Conservation (phyloP, 2,113 vertebrate genomes). For the Anhinga rufa region DNA sequence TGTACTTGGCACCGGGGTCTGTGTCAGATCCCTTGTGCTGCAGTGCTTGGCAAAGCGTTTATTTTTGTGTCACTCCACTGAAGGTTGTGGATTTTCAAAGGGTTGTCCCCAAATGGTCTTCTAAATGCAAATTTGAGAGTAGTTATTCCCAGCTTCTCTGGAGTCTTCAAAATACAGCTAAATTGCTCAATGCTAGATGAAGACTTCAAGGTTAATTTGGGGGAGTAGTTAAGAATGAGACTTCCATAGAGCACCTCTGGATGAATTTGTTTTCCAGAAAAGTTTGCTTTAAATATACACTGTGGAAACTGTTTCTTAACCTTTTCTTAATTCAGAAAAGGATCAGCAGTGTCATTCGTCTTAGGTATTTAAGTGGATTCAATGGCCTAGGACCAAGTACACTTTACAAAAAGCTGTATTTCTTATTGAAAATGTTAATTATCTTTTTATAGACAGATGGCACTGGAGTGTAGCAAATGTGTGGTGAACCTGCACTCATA, state of each 20-base stretch:
- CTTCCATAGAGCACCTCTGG: neutral
- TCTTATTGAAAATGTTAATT: slow-evolving; percentile 30
- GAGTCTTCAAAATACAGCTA: neutral
- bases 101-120: slow-evolving; percentile 10
- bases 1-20: neutral
- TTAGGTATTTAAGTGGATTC: neutral
- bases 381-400: neutral
- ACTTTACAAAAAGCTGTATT: neutral
- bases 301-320: neutral
- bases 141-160: neutral
- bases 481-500: neutral
- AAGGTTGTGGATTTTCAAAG: neutral
- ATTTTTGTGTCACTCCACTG: neutral
- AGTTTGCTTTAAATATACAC: neutral
- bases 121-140: neutral
- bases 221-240: neutral
- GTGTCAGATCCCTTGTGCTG: neutral
- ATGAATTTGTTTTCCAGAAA: neutral
- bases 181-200: neutral
- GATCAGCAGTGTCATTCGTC: neutral
- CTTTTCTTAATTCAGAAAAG: neutral
- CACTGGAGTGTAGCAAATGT: slow-evolving; percentile 56
- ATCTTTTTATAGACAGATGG: slow-evolving; percentile 64
- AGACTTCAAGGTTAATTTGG: neutral
- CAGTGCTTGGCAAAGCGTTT: neutral